phyloP scores from a whole-genome alignment of 2,888 invertebrate genomes.

The Acrobasis suavella region DNA sequence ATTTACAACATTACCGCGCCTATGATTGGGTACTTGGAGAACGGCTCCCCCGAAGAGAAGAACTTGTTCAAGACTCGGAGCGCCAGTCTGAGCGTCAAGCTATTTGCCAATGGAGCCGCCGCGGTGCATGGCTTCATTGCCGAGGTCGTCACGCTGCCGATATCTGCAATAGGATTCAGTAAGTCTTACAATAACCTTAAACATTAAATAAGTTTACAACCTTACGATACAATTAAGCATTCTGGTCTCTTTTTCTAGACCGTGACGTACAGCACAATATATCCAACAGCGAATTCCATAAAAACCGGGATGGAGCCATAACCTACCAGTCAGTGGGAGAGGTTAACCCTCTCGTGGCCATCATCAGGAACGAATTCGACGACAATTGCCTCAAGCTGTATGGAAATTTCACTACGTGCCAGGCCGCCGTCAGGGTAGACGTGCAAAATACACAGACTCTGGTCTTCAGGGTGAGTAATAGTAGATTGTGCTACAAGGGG shows the following conservation, averaged over 20 bases:
- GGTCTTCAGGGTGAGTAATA: slow-evolving; percentile 90
- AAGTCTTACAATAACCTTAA: slow-evolving; percentile 64
- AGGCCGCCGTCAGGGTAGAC: slow-evolving; percentile 91
- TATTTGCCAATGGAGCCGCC: slow-evolving; percentile 97
- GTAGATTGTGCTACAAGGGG: no score
- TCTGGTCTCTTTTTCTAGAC: slow-evolving; percentile 79
- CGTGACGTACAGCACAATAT: slow-evolving; percentile 96
- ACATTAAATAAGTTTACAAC: not conserved
- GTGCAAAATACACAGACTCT: slow-evolving; percentile 96
- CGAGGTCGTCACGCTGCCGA: slow-evolving; percentile 96
- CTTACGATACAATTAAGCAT: no score
- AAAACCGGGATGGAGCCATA: slow-evolving; percentile 94
- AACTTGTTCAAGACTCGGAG: slow-evolving; percentile 88
- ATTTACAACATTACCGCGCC: slow-evolving; percentile 92
- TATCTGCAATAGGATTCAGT: slow-evolving; percentile 95
- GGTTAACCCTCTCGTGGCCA: slow-evolving; percentile 94
- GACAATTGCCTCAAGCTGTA: slow-evolving; percentile 94
- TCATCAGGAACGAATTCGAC: slow-evolving; percentile 93
- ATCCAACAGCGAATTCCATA: slow-evolving; percentile 89
- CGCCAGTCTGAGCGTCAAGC: slow-evolving; percentile 92
- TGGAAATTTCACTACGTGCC: slow-evolving; percentile 96
- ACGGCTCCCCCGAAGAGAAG: slow-evolving; percentile 87
- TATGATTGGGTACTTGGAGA: slow-evolving; percentile 87
- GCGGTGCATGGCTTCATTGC: slow-evolving; percentile 98
- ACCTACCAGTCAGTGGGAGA: slow-evolving; percentile 96